These are phyloP conservation scores for Tragelaphus buxtoni DNA, from an alignment of 2,113 vertebrate genomes.

Conservation along the genomic window DNA sequence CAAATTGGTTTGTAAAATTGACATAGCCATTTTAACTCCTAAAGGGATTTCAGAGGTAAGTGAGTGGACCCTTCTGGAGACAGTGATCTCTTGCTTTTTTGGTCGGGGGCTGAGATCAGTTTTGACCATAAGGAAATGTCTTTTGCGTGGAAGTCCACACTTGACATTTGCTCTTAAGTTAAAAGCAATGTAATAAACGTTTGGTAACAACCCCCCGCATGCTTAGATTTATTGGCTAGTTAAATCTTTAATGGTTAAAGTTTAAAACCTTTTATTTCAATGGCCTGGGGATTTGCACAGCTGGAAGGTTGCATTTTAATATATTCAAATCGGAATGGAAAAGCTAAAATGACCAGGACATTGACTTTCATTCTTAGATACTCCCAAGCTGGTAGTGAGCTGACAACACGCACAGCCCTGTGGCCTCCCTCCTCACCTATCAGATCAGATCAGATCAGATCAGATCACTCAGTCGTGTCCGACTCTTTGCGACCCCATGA, in stretches of 20 bases:
- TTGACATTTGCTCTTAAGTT: constrained; percentile 69
- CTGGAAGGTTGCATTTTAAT: constrained; percentile 76
- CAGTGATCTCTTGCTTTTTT: constrained; percentile 26
- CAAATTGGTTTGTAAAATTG: constrained; percentile 50
- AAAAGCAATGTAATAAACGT: constrained; percentile 75
- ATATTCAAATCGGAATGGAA: constrained; percentile 70
- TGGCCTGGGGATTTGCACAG: constrained; percentile 73
- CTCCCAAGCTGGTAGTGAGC: background rate
- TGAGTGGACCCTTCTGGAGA: constrained; percentile 32
- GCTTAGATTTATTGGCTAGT: constrained; percentile 80
- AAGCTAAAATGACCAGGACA: constrained; percentile 51
- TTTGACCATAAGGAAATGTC: constrained; percentile 48
- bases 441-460: too few species aligned
- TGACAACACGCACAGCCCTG: background rate
- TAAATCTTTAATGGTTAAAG: constrained; percentile 80
- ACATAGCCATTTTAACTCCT: constrained; percentile 41
- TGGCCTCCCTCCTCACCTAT: background rate
- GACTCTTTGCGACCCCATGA: too few species aligned
- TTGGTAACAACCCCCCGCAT: constrained; percentile 70
- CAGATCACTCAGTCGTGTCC: too few species aligned
- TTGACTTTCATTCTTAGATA: constrained; percentile 52
- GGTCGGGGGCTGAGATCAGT: background rate
- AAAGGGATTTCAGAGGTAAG: constrained; percentile 47
- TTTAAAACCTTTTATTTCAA: constrained; percentile 78
- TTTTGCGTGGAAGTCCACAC: constrained; percentile 71